phyloP scores from a whole-genome alignment of 2,888 invertebrate species.

The Acronicta leporina region DNA sequence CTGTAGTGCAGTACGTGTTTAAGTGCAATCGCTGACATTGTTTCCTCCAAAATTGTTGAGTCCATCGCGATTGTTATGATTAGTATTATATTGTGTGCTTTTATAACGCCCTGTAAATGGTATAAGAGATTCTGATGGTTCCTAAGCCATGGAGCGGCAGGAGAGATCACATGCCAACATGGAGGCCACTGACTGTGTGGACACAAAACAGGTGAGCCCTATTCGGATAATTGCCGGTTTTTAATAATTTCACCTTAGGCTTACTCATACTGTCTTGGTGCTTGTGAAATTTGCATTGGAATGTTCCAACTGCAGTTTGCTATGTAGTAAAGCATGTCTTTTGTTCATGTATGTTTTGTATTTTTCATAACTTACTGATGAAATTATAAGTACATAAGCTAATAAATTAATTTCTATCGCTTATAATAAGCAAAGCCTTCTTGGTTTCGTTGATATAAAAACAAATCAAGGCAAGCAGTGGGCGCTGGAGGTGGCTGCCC shows the following conservation, averaged over 20 bases:
- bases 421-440: conserved; percentile 21
- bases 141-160: conserved; percentile 84
- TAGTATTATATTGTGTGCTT: conserved; percentile 78
- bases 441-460: conserved; percentile 46
- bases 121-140: conserved; percentile 87
- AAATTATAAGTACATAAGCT: conserved; percentile 11
- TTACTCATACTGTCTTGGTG: conserved; percentile 64
- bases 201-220: conserved; percentile 90
- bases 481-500: conserved; percentile 81
- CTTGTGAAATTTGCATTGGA: conserved; percentile 61
- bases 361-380: conserved; percentile 10
- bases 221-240: conserved; percentile 81
- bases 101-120: conserved; percentile 76
- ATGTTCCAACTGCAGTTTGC: conserved; percentile 47
- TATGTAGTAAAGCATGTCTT: conserved; percentile 37
- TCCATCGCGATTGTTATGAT: conserved; percentile 86
- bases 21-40: conserved; percentile 86
- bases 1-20: conserved; percentile 77
- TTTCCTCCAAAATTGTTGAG: conserved; percentile 83
- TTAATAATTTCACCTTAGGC: conserved; percentile 72
- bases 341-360: conserved; percentile 39
- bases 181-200: conserved; percentile 90
- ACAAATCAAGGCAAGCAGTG: conserved; percentile 83
- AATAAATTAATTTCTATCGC: not conserved
- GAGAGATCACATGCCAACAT: conserved; percentile 89